Percentiles rank a stretch among this genome's conserved stretches.
Evolutionary conservation across 2,797 vertebrate genomes (phyloP).

Genomic region (Gadopsis marmoratus): DNA sequence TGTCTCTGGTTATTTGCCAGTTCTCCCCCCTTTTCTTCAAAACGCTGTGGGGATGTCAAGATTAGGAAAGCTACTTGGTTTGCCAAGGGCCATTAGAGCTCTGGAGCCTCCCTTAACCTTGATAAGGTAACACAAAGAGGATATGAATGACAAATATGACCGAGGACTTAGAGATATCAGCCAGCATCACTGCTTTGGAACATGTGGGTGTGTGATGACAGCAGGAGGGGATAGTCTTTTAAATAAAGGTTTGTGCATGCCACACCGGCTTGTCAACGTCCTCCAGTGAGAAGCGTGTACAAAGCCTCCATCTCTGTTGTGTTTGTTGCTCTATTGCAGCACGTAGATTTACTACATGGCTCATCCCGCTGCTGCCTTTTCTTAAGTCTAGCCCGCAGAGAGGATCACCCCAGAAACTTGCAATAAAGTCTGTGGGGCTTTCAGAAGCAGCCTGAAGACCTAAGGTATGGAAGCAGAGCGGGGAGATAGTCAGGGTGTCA

Average conservation of each 20-base stretch:
- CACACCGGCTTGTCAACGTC: conserved; percentile 18
- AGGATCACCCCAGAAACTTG: conserved; percentile 65
- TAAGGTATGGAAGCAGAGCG: conserved; percentile 56
- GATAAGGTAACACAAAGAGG: conserved; percentile 18
- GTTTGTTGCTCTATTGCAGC: conserved; percentile 20
- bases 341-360: conserved; percentile 21
- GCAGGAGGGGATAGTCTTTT: conserved; percentile 13
- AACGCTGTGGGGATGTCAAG: conserved; percentile 25
- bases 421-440: conserved; percentile 60
- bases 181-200: conserved; percentile 1
- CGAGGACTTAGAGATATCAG: conserved; percentile 21
- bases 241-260: conserved; percentile 33
- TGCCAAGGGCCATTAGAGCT: conserved; percentile 10
- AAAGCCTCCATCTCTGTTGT: neutral
- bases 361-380: conserved; percentile 17
- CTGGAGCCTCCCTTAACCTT: conserved; percentile 15
- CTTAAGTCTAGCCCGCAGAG: conserved; percentile 44
- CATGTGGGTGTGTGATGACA: conserved; percentile 31
- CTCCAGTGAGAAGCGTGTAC: conserved; percentile 14
- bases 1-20: conserved; percentile 36
- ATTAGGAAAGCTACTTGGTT: conserved; percentile 41
- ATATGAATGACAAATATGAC: conserved; percentile 12
- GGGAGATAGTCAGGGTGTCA: conserved; percentile 25
- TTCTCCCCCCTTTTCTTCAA: conserved; percentile 6
- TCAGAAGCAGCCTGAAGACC: conserved; percentile 54